Percentiles rank a stretch among this genome's conserved stretches.
phyloP scores from a whole-genome alignment of 2,888 invertebrate genomes.

The Agriopis leucophaearia region DNA sequence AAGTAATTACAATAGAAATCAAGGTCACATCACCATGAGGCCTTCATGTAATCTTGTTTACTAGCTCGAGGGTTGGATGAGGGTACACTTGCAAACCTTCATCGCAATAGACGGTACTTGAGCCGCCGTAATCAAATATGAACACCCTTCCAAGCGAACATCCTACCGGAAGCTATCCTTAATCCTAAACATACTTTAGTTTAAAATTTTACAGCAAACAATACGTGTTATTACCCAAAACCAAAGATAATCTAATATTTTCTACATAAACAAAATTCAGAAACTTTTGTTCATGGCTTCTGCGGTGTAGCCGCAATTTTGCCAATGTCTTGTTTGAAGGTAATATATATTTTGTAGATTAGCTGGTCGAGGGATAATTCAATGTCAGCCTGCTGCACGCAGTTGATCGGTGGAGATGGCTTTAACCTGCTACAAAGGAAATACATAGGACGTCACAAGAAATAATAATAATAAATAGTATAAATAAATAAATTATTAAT shows the following conservation, averaged over 20 bases:
- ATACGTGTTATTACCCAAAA: not conserved
- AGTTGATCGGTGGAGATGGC: too few species aligned
- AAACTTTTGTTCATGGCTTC: too few species aligned
- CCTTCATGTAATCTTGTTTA: conserved; percentile 19
- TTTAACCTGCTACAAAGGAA: too few species aligned
- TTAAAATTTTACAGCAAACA: not conserved
- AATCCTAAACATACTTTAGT: conserved; percentile 8
- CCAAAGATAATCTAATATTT: not conserved
- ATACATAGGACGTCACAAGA: too few species aligned
- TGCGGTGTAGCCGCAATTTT: too few species aligned
- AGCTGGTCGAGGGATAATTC: too few species aligned
- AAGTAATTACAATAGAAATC: not conserved
- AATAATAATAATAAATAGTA: too few species aligned
- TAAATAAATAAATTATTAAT: too few species aligned
- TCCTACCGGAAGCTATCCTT: conserved; percentile 1
- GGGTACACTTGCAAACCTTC: conserved; percentile 15
- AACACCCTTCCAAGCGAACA: conserved; percentile 6
- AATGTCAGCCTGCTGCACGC: too few species aligned
- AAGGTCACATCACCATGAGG: conserved; percentile 5
- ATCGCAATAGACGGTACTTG: conserved; percentile 4
- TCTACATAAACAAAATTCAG: too few species aligned
- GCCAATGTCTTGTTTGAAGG: too few species aligned
- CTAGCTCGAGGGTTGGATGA: conserved; percentile 1
- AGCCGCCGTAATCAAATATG: conserved; percentile 18
- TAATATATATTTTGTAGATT: too few species aligned